Conservation (phyloP, 2,888 invertebrate genomes). For the Eurytoma californica region DNA sequence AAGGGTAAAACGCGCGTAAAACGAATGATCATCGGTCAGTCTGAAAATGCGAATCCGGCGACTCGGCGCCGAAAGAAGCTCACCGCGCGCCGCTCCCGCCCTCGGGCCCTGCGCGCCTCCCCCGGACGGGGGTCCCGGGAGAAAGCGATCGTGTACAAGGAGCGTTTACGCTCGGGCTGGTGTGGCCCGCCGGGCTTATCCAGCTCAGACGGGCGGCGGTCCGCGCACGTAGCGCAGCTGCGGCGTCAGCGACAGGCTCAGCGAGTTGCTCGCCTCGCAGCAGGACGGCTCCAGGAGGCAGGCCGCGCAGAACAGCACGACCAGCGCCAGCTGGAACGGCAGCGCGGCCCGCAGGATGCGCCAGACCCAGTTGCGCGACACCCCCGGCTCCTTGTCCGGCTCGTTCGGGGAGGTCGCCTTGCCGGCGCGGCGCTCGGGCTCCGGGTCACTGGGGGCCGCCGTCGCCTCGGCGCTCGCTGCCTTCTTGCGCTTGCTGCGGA, state of each 20-base stretch:
- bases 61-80: background rate
- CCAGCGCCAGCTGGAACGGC: constrained; percentile 85
- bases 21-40: constrained; percentile 17
- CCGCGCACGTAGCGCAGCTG: constrained; percentile 89
- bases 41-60: constrained; percentile 49
- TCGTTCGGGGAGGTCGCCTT: constrained; percentile 77
- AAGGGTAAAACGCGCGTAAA: no score
- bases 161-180: background rate
- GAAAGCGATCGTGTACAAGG: no score
- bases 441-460: constrained; percentile 23
- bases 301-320: constrained; percentile 84
- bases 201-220: constrained; percentile 84
- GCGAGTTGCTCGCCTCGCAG: constrained; percentile 86
- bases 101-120: background rate
- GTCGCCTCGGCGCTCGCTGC: constrained; percentile 36
- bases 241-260: constrained; percentile 85
- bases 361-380: constrained; percentile 82
- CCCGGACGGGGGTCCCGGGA: no score
- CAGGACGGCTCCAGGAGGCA: constrained; percentile 86
- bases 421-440: background rate
- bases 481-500: constrained; percentile 66
- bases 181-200: background rate
- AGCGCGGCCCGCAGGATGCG: constrained; percentile 84
- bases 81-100: no score
- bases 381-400: constrained; percentile 75